These are phyloP conservation scores for Fopius arisanus DNA, from an alignment of 1,140 invertebrate genomes.

Conservation along the genomic window DNA sequence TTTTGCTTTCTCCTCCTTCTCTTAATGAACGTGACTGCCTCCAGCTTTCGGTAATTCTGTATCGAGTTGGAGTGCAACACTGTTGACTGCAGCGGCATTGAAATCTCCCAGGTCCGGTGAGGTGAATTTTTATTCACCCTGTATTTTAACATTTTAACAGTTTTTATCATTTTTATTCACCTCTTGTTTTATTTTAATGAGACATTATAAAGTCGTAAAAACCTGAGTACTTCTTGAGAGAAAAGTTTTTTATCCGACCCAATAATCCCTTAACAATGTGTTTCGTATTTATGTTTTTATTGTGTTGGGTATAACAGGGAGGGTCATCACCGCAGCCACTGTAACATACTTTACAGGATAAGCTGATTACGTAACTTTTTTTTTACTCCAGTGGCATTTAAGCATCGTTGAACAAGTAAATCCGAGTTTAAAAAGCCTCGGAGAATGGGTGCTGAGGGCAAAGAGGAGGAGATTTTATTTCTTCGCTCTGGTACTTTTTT, in stretches of 20 bases:
- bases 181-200: constrained; percentile 2
- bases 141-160: background rate
- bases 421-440: constrained; percentile 22
- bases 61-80: background rate
- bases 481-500: background rate
- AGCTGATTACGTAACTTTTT: constrained; percentile 40
- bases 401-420: constrained; percentile 24
- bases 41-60: background rate
- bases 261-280: constrained; percentile 1
- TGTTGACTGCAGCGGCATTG: background rate
- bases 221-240: background rate
- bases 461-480: constrained; percentile 1
- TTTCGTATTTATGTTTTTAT: background rate
- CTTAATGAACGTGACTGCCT: background rate
- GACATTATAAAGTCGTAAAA: background rate
- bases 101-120: background rate
- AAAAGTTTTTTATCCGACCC: background rate
- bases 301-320: background rate
- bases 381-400: constrained; percentile 33
- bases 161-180: background rate
- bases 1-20: background rate
- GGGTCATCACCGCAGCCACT: constrained; percentile 18
- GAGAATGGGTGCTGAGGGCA: background rate
- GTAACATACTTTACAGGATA: constrained; percentile 33
- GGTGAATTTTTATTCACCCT: background rate